phyloP scores from a whole-genome alignment of 2,113 vertebrate genomes.

The Sylvietta virens region DNA sequence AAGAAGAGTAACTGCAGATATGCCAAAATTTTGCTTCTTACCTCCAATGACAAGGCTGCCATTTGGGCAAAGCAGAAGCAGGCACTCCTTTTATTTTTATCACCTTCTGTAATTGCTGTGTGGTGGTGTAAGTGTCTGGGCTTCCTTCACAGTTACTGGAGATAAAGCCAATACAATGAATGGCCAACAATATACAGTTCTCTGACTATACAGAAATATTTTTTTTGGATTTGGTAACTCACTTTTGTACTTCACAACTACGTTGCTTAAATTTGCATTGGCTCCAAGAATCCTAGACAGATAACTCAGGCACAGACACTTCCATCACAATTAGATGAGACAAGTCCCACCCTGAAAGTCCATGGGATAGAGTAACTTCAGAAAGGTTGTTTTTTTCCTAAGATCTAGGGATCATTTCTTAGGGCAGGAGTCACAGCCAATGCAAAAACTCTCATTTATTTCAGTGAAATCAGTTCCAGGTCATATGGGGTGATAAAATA shows the following conservation, averaged over 20 bases:
- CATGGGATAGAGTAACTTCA: not conserved
- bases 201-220: not conserved
- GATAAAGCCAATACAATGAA: not conserved
- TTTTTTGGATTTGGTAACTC: not conserved
- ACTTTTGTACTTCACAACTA: not conserved
- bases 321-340: slow-evolving; percentile 4
- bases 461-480: not conserved
- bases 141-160: not conserved
- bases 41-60: not conserved
- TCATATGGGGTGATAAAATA: not conserved
- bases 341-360: not conserved
- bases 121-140: not conserved
- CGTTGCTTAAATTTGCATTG: slow-evolving; percentile 31
- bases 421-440: not conserved
- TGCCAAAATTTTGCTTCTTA: not conserved
- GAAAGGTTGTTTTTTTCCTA: not conserved
- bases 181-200: not conserved
- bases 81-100: slow-evolving; percentile 26
- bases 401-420: not conserved
- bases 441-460: not conserved
- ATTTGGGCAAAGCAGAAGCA: not conserved
- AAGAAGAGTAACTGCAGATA: not conserved
- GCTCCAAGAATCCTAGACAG: slow-evolving; percentile 51
- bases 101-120: not conserved
- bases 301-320: slow-evolving; percentile 17